Base-by-base conservation (phyloP, 2,888 invertebrate genomes). In the Xanthorhoe spadicearia region DNA sequence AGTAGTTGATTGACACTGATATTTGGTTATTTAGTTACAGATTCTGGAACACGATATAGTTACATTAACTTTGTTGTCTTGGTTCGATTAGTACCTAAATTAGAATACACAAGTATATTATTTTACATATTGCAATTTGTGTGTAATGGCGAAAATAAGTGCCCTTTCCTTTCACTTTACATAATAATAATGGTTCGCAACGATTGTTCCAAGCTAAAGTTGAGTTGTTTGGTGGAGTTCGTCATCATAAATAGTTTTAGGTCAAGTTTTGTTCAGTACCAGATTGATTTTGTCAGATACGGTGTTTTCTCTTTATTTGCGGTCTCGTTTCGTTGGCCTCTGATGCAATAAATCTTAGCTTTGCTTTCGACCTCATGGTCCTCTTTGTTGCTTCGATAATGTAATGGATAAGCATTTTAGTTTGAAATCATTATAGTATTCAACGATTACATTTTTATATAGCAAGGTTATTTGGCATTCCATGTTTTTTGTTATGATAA, bases 211-310 rank as follows among this genome's bases (percentile, higher is more conserved):
- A 18, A 10, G 43, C 43, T 43, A 10, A 35, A 15, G 15, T 17
- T 64, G 57, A 49, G 50, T 19, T 48, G 48, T 51, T 35, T 62
- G 54, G 57, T 56, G 66, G 74, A 73, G 71, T 75, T 87, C 87
- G 89, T 84, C 87, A 88, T 88, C 86, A 83, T 86, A 85, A 84
- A 83, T 70, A 84, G 80, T 90, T 89, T 89, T 90, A 87, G 92
- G 90, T 92, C 91, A 92, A 91, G 91, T 88, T 89, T 91, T 88
- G 88, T 86, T 83, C 83, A 76, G 83, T 88, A 87, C 86, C 88
- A 89, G 92, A 92, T 92, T 89, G 92, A 92, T 93, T 93, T 92
- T 91, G 91, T 91, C 91, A 91, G 93, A 92, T 91, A 91, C 87
- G 80, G 83, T 83, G 83, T 85, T 92, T 90, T 92, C 92, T 93